phyloP scores from a whole-genome alignment of 2,113 vertebrate species.

The Apistogramma diplotaenia region DNA sequence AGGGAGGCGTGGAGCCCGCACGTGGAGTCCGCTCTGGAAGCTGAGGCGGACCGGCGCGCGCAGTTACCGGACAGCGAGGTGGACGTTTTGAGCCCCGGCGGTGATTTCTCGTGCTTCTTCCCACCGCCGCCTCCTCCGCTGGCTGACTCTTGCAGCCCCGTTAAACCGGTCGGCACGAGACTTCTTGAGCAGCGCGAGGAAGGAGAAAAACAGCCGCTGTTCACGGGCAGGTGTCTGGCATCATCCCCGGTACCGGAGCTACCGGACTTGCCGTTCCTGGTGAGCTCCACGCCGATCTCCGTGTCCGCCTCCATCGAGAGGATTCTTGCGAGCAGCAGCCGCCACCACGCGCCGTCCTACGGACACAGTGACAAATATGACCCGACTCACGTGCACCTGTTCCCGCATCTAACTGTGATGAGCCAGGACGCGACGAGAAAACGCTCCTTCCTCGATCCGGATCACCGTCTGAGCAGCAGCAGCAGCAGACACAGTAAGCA shows the following conservation, averaged over 20 bases:
- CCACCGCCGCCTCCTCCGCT: conserved; percentile 10
- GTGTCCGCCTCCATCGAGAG: conserved; percentile 74
- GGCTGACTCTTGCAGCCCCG: conserved; percentile 76
- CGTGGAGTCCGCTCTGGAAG: conserved; percentile 65
- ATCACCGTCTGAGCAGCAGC: conserved; percentile 13
- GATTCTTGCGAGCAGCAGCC: conserved; percentile 53
- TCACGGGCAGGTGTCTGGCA: conserved; percentile 77
- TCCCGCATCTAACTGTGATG: conserved; percentile 56
- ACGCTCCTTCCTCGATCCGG: conserved; percentile 53
- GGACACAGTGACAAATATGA: conserved; percentile 29
- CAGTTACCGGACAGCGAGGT: conserved; percentile 62
- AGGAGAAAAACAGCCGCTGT: conserved; percentile 58
- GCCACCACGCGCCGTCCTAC: conserved; percentile 42
- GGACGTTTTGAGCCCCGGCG: conserved; percentile 43
- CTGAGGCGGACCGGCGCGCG: conserved; percentile 59
- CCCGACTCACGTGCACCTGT: conserved; percentile 40
- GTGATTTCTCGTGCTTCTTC: conserved; percentile 51
- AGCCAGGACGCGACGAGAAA: conserved; percentile 66
- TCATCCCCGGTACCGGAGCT: conserved; percentile 79
- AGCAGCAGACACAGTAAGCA: conserved; percentile 56
- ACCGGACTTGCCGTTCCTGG: conserved; percentile 79
- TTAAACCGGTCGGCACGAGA: conserved; percentile 81
- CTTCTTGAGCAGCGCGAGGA: conserved; percentile 33
- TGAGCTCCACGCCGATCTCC: conserved; percentile 61
- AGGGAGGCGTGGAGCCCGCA: conserved; percentile 61